Evolutionary conservation across 2,888 invertebrate species (phyloP), one percentile per base, ranked within the genome.

Genomic region (Caenorhabditis sp.): DNA sequence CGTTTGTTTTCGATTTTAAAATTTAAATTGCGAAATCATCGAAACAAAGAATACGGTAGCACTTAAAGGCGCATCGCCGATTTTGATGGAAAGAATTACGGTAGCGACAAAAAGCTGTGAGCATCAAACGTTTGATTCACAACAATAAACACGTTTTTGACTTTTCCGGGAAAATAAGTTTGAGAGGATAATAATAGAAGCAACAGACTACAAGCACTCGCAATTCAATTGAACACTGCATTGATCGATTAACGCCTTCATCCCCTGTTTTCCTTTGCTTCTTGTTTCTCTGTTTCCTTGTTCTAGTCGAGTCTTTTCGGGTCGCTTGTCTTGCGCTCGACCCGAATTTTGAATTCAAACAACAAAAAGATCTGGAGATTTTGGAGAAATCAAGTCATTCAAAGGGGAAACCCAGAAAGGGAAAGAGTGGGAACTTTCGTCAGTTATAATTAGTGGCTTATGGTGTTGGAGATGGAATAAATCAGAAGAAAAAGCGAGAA

Each of bases 221-320:
- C 28, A 26, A 28, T 15, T 22, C 28, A 28, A 55, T 56, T 32
- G 56, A 56, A 32, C 56, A 56, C 18, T 35, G 18, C 18, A 56
- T 56, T 35, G 15, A 56, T 56, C 56, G 56, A 56, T 56, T 18
- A 47, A 47, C 47, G 47, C 47, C 40, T 40, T 40, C 32, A 15
- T 5, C 15, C 40, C n/a, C n/a, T n/a, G n/a, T n/a, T n/a, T n/a
- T n/a, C n/a, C n/a, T n/a, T 40, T 47, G 47, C 47, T 47, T 47
- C 20, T 47, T 47, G 47, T 11, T 47, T 47, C 47, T 3, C 11
- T 20, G 47, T 47, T 47, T 9, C 40, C 11, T 40, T 40, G 40
- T 40, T 40, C 40, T 40, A 40, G 40, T 40, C n/a, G n/a, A 2
- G 47, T 47, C 13, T 40, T 13, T 3, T 40, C 40, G 40, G 40